Evolutionary conservation across 2,797 vertebrate species (phyloP).

Genomic region (Amazona finschi): DNA sequence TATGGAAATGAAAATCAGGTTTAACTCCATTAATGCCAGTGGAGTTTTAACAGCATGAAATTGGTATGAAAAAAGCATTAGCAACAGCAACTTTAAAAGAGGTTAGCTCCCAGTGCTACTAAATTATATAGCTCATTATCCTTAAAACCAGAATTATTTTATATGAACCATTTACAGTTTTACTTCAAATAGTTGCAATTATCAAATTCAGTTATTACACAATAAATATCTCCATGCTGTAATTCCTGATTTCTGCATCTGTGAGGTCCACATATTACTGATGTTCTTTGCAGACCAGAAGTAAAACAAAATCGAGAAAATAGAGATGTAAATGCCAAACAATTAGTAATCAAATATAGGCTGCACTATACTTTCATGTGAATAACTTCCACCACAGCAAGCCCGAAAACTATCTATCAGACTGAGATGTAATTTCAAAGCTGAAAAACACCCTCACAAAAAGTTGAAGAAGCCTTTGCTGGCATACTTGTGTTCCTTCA

Average conservation of each 20-base stretch:
- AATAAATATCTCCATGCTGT: not conserved
- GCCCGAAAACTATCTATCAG: not conserved
- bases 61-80: conserved; percentile 27
- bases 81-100: conserved; percentile 5
- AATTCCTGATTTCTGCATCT: not conserved
- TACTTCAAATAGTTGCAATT: conserved; percentile 21
- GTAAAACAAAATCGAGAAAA: not conserved
- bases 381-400: conserved; percentile 16
- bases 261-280: not conserved
- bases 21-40: conserved; percentile 41
- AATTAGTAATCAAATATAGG: not conserved
- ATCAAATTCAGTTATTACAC: not conserved
- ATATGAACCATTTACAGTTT: not conserved
- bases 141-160: conserved; percentile 1
- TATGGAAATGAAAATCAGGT: conserved; percentile 1
- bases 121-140: conserved; percentile 19
- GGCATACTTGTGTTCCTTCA: not conserved
- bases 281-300: not conserved
- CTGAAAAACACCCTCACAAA: not conserved
- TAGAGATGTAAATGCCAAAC: not conserved
- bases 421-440: not conserved
- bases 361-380: not conserved
- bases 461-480: not conserved
- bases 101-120: not conserved
- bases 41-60: conserved; percentile 29